Percentiles rank a stretch among this genome's conserved stretches.
These are phyloP conservation scores for Drosophila nigromelanica DNA, from an alignment of 1,140 invertebrate species.

Conservation along the genomic window DNA sequence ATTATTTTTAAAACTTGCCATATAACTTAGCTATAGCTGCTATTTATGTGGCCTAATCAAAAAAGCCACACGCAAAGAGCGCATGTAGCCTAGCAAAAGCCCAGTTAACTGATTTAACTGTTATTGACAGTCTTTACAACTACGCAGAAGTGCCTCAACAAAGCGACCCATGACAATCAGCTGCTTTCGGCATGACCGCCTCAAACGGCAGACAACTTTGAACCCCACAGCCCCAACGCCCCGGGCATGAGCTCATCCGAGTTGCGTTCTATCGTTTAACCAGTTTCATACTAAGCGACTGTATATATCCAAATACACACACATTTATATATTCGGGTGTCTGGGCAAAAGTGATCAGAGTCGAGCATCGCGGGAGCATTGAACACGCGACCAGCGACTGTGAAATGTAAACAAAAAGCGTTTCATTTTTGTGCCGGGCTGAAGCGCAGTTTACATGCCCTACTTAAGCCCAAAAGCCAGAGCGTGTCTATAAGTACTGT, in stretches of 20 bases:
- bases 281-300: constrained; percentile 27
- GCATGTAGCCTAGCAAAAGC: constrained; percentile 33
- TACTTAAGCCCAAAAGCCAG: constrained; percentile 42
- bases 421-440: constrained; percentile 45
- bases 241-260: constrained; percentile 63
- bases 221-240: constrained; percentile 10
- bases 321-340: constrained; percentile 12
- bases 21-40: not conserved
- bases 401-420: constrained; percentile 65
- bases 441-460: constrained; percentile 66
- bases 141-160: constrained; percentile 44
- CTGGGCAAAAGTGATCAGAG: constrained; percentile 26
- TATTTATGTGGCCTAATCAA: not conserved
- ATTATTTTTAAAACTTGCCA: too few relatives aligned
- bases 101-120: constrained; percentile 19
- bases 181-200: constrained; percentile 60
- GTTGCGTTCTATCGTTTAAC: constrained; percentile 28
- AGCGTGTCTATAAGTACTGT: constrained; percentile 54
- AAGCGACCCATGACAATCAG: constrained; percentile 42
- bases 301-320: constrained; percentile 18
- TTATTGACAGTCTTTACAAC: constrained; percentile 24
- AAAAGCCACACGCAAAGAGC: constrained; percentile 28
- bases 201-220: constrained; percentile 19
- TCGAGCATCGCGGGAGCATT: constrained; percentile 32
- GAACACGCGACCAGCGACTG: constrained; percentile 69